Percentiles rank a stretch among this genome's conserved stretches.
These are phyloP conservation scores for Pyrrhia umbra DNA, from an alignment of 2,888 invertebrate species.

Conservation along the genomic window DNA sequence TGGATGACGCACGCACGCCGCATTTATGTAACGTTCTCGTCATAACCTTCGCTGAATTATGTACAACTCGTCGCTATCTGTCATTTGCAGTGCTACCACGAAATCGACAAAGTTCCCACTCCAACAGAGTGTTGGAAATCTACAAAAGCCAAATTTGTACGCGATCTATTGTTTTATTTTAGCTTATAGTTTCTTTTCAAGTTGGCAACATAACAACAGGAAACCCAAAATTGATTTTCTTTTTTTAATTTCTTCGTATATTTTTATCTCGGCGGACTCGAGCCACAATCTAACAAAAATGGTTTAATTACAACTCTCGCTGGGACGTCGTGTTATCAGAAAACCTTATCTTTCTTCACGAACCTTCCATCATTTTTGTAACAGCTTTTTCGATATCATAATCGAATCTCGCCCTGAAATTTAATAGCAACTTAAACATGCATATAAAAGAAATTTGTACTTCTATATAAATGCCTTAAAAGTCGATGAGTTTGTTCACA, in stretches of 20 bases:
- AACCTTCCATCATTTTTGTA: constrained; percentile 37
- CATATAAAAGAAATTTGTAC: not conserved
- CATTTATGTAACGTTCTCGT: constrained; percentile 59
- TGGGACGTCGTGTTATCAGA: constrained; percentile 18
- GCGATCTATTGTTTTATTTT: constrained; percentile 38
- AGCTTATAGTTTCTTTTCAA: too few species aligned
- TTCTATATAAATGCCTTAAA: constrained; percentile 20
- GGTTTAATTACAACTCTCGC: constrained; percentile 26
- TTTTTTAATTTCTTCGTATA: constrained; percentile 13
- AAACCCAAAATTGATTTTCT: constrained; percentile 22
- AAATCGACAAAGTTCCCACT: constrained; percentile 50
- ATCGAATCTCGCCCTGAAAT: constrained; percentile 38
- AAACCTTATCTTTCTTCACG: constrained; percentile 21
- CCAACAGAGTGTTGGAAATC: constrained; percentile 25
- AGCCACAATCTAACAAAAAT: constrained; percentile 18
- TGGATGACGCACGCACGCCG: constrained; percentile 63
- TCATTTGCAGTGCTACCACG: constrained; percentile 57
- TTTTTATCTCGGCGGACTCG: constrained; percentile 16
- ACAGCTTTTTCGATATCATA: constrained; percentile 38
- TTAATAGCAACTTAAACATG: constrained; percentile 17
- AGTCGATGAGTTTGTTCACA: constrained; percentile 19
- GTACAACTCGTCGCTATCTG: constrained; percentile 53
- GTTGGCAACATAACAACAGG: constrained; percentile 34
- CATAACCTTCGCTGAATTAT: constrained; percentile 59
- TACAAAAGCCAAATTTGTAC: constrained; percentile 34